Evolutionary conservation across 2,888 invertebrate species (phyloP), one percentile per base, ranked within the genome.

Genomic region (Oscheius sp.): DNA sequence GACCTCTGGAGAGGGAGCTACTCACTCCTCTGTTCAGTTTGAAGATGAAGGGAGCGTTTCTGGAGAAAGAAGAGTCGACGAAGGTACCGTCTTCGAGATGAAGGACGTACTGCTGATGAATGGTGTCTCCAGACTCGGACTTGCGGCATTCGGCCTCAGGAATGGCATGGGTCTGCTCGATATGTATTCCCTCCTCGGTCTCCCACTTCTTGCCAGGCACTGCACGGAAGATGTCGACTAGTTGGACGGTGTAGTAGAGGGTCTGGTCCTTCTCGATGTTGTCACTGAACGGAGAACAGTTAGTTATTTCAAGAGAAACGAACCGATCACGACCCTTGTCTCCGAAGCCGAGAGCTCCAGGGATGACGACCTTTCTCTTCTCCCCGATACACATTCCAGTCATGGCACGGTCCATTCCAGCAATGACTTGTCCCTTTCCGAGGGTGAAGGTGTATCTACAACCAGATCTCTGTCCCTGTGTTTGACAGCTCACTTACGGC

Each of bases 311-410:
- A 51, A 29, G n/a, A 32, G 51, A 50, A 53, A 42, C 74, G 13
- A 21, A 77, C 77, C 78, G 51, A 10, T 78, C 78, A 29, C 78
- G 76, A 51, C 78, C 78, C 60, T 74, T 74, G 35, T 74, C 74
- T 60, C 74, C 87, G 80, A 88, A 88, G 66, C 88, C 88, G 66
- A 88, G 83, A 48, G 77, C 79, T 59, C 81, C 79, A 21, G 88
- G 88, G 72, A 88, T 88, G 63, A 86, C 86, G 51, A 88, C 88
- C 80, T 87, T 88, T 74, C 88, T 79, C 81, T 88, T 88, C 77
- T 88, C 88, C 63, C 88, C 88, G 53, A 87, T 81, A 75, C 88
- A 88, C 88, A 88, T 88, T 62, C 87, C 88, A 53, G 84, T 86
- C 84, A 84, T 84, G 9, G 86, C 86, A 55, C 86, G 79, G 58